phyloP scores from a whole-genome alignment of 2,797 vertebrate species.

The Muscicapa comitata region DNA sequence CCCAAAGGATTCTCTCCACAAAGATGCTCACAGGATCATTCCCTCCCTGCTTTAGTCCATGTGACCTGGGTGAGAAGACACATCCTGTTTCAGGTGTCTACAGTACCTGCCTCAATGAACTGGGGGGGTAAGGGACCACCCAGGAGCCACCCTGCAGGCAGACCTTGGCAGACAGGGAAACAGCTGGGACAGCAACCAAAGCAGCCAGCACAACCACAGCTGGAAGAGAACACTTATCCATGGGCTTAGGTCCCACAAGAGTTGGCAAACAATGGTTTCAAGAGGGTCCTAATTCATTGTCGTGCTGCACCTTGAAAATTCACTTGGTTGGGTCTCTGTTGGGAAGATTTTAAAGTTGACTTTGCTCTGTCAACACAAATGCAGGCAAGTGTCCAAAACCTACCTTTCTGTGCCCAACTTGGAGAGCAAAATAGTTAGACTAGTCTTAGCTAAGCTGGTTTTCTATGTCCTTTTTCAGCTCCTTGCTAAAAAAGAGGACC shows the following conservation, averaged over 20 bases:
- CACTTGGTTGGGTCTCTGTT: rapidly evolving
- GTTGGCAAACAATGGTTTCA: not conserved
- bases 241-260: not conserved
- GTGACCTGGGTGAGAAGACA: not conserved
- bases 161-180: not conserved
- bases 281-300: not conserved
- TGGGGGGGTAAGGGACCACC: rapidly evolving
- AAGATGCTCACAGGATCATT: not conserved
- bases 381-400: not conserved
- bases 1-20: not conserved
- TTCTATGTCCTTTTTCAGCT: not conserved
- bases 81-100: not conserved
- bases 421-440: not conserved
- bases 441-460: not conserved
- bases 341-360: not conserved
- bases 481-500: not conserved
- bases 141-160: rapidly evolving
- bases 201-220: not conserved
- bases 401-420: not conserved
- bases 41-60: not conserved
- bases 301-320: not conserved
- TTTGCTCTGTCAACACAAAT: not conserved
- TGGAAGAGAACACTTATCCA: not conserved
- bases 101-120: rapidly evolving
- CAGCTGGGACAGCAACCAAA: not conserved